Conservation (phyloP, 2,113 vertebrate species). For the Rhinoptilus africanus region DNA sequence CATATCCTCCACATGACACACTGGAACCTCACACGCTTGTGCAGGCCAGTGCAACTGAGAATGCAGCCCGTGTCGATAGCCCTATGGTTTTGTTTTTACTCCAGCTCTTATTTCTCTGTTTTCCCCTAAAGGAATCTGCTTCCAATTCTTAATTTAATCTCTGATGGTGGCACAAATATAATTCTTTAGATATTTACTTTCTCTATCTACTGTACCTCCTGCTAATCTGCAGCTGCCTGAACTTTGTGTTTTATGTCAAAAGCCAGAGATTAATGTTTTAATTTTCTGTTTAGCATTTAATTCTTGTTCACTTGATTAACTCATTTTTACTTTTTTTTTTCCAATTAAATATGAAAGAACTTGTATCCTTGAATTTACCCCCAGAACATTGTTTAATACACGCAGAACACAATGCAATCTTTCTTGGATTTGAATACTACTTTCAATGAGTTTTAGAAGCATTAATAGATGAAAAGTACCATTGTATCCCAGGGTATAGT, state of each 20-base stretch:
- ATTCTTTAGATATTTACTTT: not conserved
- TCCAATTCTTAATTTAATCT: not conserved
- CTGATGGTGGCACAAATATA: not conserved
- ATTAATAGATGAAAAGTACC: constrained; percentile 46
- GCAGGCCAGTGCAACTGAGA: not conserved
- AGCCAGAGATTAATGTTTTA: not conserved
- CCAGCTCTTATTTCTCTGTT: not conserved
- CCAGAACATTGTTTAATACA: not conserved
- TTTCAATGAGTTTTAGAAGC: constrained; percentile 8
- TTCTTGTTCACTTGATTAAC: not conserved
- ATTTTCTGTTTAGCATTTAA: not conserved
- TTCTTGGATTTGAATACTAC: constrained; percentile 19
- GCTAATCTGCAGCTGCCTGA: not conserved
- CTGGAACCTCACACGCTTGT: constrained; percentile 17
- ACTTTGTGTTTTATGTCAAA: not conserved
- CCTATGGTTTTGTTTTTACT: not conserved
- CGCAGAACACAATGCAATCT: constrained; percentile 25
- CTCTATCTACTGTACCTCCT: not conserved
- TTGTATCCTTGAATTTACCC: not conserved
- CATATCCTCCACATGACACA: constrained; percentile 35
- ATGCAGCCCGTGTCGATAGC: not conserved
- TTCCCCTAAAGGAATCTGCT: not conserved
- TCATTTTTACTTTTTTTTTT: not conserved
- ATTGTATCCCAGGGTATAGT: constrained; percentile 36
- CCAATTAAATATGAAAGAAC: constrained; percentile 9